phyloP scores from a whole-genome alignment of 2,113 vertebrate species.

The Mormoops blainvillei region DNA sequence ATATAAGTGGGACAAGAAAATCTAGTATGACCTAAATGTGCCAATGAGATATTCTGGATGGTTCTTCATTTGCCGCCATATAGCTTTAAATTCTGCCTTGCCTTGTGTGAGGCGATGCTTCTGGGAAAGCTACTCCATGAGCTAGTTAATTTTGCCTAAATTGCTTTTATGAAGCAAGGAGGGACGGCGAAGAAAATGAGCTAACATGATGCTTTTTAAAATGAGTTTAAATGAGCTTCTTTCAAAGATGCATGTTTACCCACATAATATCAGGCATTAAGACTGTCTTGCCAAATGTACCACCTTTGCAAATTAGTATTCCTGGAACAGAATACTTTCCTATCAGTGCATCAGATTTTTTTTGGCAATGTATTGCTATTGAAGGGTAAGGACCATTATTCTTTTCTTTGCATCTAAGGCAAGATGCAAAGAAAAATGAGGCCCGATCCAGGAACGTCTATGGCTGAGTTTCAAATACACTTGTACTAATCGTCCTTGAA shows the following conservation, averaged over 20 bases:
- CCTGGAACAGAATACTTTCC: neutral
- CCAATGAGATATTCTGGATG: neutral
- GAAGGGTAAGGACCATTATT: neutral
- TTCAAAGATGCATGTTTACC: neutral
- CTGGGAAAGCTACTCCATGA: neutral
- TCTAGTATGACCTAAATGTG: neutral
- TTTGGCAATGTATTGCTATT: neutral
- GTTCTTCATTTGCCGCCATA: no score
- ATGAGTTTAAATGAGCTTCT: neutral
- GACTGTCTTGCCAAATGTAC: neutral
- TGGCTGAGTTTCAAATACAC: neutral
- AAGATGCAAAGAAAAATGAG: neutral
- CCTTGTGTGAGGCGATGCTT: neutral
- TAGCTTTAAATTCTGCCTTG: neutral
- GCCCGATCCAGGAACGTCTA: fast-evolving
- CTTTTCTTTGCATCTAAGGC: no score
- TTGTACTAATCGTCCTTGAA: neutral
- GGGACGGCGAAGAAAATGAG: neutral
- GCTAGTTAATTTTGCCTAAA: neutral
- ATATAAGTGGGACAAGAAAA: neutral
- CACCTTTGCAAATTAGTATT: neutral
- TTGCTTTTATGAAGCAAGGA: neutral
- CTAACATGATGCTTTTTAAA: neutral
- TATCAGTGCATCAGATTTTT: neutral
- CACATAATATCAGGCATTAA: neutral